Evolutionary conservation across 1,140 invertebrate species (phyloP), one percentile per base, ranked within the genome.

Genomic region (Melanaphis sacchari): DNA sequence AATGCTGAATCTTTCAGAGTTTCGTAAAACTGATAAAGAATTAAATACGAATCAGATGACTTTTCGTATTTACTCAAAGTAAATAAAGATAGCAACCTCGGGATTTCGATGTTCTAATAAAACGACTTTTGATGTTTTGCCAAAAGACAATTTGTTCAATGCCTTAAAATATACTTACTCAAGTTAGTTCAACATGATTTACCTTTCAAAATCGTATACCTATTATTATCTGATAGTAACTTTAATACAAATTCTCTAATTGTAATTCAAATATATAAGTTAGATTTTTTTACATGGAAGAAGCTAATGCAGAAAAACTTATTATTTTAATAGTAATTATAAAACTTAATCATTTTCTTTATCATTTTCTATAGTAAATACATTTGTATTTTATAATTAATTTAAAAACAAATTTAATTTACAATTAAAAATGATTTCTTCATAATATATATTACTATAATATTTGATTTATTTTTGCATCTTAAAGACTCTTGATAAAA

Each of bases 91-190:
- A 52, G 22, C 36, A 89, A 89, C 22, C n/a, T 38, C n/a, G 18
- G 24, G 22, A 54, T 89, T 89, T 89, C 52, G 3, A 24, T 54
- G 52, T 90, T 15, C 26, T 22, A 40, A 59, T 59, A 89, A 49
- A 89, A 59, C 52, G 52, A 59, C 38, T 90, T 59, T 90, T 90
- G 52, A 90, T 90, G 49, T 90, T 43, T 90, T 59, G 88, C 88
- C 88, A 90, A 90, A 59, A 54, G 7, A 54, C 22, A 38, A 54
- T 38, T 52, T 59, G 49, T 88, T 89, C 87, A 24, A 52, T 89
- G 7, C n/a, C 18, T 11, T 52, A 36, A 18, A 76, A 76, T 52
- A 89, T 52, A 89, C n/a, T 36, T 38, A 38, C 36, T 24, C 59
- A 40, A 90, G 88, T 87, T n/a, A 11, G 22, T 59, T 40, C 8